Conservation (phyloP, 2,113 vertebrate species). For the Sturnira hondurensis region DNA sequence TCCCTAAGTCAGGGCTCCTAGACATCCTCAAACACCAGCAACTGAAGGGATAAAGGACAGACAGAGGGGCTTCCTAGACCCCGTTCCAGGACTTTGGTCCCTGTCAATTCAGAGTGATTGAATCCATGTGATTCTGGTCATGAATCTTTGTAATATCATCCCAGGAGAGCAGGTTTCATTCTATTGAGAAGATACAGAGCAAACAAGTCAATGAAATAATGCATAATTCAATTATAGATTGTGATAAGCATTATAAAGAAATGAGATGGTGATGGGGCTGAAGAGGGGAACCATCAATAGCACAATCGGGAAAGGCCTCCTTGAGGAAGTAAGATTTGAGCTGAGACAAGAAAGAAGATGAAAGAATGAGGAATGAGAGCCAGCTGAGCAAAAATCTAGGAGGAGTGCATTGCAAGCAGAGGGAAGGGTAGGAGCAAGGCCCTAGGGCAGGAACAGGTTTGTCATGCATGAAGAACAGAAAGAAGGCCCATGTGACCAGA, state of each 20-base stretch:
- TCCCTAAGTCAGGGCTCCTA: neutral
- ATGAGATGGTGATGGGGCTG: neutral
- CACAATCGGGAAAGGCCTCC: neutral
- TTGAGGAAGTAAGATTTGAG: conserved; percentile 3
- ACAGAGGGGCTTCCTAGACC: neutral
- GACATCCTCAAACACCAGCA: neutral
- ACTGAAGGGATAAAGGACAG: neutral
- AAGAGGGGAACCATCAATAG: neutral
- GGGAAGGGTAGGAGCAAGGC: neutral
- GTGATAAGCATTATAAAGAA: neutral
- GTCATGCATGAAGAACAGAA: neutral
- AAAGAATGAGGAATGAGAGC: neutral
- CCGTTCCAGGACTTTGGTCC: neutral
- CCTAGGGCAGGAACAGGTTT: neutral
- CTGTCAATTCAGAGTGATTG: neutral
- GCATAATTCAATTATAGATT: neutral
- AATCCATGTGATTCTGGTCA: neutral
- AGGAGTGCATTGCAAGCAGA: neutral
- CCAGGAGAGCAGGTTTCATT: neutral
- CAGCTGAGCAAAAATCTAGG: neutral
- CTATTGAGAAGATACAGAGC: neutral
- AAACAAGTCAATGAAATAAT: neutral
- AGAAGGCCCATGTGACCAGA: neutral
- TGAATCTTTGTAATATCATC: neutral
- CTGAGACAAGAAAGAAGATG: neutral